Conservation (phyloP, 2,113 vertebrate genomes). For the Solea solea region DNA sequence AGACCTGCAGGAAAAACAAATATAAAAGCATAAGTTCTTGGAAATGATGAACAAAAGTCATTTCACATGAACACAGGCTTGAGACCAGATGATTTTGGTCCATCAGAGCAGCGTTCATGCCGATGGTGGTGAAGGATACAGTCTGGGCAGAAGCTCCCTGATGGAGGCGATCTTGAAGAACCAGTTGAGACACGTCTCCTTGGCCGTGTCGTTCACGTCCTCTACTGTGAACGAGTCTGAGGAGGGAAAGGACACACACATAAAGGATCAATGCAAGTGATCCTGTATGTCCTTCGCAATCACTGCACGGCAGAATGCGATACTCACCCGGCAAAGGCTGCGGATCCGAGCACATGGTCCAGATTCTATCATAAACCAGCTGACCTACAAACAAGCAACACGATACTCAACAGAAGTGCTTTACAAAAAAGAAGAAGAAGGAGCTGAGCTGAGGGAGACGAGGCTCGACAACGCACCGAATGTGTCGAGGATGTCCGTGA, state of each 20-base stretch:
- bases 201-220: constrained; percentile 92
- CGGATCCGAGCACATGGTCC: constrained; percentile 90
- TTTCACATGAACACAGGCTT: neutral
- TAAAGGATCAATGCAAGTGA: neutral
- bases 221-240: constrained; percentile 92
- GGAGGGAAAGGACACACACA: neutral
- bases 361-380: constrained; percentile 94
- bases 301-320: no score
- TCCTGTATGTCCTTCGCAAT: no score
- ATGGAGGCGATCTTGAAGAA: constrained; percentile 99
- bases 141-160: constrained; percentile 93
- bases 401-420: constrained; percentile 10
- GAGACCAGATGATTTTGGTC: no score
- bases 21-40: no score
- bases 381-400: constrained; percentile 81
- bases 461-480: constrained; percentile 85
- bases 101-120: neutral
- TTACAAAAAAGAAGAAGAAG: neutral
- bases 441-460: neutral
- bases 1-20: no score
- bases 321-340: constrained; percentile 82
- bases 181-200: constrained; percentile 99
- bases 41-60: neutral
- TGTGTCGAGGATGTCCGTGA: constrained; percentile 97
- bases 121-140: constrained; percentile 87